phyloP scores from a whole-genome alignment of 2,113 vertebrate species.

The Heloderma charlesbogerti region DNA sequence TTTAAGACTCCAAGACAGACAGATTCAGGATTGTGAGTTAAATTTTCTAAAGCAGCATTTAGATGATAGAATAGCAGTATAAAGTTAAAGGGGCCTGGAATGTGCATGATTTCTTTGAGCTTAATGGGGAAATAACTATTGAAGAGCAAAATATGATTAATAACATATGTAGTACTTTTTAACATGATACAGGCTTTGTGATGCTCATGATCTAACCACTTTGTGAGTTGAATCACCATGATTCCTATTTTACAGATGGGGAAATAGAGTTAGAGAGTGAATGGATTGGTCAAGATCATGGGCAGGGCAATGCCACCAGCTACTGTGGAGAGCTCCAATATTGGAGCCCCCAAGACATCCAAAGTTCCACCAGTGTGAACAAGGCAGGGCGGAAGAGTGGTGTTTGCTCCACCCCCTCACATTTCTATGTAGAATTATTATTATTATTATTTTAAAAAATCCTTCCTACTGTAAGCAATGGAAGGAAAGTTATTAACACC shows the following conservation, averaged over 20 bases:
- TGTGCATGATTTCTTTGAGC: not conserved
- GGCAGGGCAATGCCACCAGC: too few relatives aligned
- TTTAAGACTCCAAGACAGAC: conserved; percentile 67
- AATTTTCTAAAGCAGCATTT: conserved; percentile 8
- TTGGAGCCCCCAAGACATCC: too few relatives aligned
- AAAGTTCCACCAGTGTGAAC: too few relatives aligned
- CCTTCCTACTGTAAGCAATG: too few relatives aligned
- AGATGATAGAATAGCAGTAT: not conserved
- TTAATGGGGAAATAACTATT: not conserved
- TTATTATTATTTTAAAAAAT: too few relatives aligned
- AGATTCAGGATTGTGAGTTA: conserved; percentile 39
- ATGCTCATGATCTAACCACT: not conserved
- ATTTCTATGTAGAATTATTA: too few relatives aligned
- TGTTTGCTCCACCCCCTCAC: too few relatives aligned
- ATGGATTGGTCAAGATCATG: not conserved
- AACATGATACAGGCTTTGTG: not conserved
- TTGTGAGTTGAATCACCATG: not conserved
- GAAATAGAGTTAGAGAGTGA: not conserved
- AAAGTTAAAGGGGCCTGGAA: not conserved
- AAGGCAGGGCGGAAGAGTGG: too few relatives aligned
- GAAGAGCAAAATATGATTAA: not conserved
- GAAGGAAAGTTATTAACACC: too few relatives aligned
- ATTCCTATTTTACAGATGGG: not conserved
- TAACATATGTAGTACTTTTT: not conserved
- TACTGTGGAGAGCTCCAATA: too few relatives aligned